Base-by-base conservation (phyloP, 2,113 vertebrate species). In the Octodon degus region DNA sequence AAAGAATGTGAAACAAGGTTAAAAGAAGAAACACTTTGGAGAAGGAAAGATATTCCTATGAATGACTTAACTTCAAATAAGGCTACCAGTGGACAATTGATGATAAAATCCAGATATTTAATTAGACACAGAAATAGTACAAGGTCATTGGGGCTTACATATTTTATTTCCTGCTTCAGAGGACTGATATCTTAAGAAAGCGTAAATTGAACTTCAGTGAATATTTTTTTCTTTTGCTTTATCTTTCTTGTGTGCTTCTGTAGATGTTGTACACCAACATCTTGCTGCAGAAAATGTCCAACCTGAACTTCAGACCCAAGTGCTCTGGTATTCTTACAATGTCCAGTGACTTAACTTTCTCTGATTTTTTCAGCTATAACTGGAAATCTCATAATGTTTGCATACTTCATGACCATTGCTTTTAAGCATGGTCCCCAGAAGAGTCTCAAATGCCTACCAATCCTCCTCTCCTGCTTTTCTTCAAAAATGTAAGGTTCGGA, bases 161-260 rank as follows among this genome's bases (percentile, higher is more conserved):
- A 83, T 25, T 79, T 90, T 72, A 70, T 85, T 88, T 93, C 12
- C 8, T 58, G 13, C 24, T 85, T 96, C 40, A 88, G 3, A n/a
- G 76, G 27, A 72, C 65, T 43, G 11, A 83, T 82, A 91, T 37
- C 6, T 7, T 87, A 87, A 72, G 13, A 12, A 55, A 4, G 24
- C 68, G 40, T 34, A 89, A 86, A 63, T 68, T 55, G 87, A 88
- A 32, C 9, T 79, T 68, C 27, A 74, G 3, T 55, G 13, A 83
- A 3, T 58, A 7, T 32, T 77, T 89, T 89, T 58, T 8, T 34
- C 72, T 89, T 2, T 62, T 25, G 0, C 24, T 74, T 89, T 58
- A 8, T 50, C 62, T 91, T 89, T 86, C 34, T 19, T 19, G 40
- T 74, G 37, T 27, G 0, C 72, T 83, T 89, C n/a, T 95, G 20